Evolutionary conservation across 92 coral and sea anemone genomes (phyloP).

Genomic region (Nematostella vectensis): DNA sequence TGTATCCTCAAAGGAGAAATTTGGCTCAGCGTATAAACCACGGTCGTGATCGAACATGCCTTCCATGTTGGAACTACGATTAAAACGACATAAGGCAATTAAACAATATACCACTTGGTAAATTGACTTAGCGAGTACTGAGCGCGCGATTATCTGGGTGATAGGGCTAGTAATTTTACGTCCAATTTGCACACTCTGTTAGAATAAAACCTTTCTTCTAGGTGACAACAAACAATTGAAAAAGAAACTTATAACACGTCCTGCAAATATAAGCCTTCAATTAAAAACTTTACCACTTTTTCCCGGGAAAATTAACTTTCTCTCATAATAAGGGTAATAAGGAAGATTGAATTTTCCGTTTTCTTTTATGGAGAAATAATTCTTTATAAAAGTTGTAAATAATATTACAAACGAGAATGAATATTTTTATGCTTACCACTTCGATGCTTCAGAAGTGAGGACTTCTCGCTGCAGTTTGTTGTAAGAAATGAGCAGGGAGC

Average conservation of each 20-base stretch:
- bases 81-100: neutral
- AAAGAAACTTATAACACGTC: neutral
- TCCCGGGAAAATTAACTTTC: neutral
- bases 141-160: neutral
- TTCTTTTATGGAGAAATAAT: too few species aligned
- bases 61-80: slow-evolving; percentile 11
- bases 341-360: too few species aligned
- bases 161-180: neutral
- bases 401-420: too few species aligned
- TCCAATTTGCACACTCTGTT: neutral
- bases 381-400: too few species aligned
- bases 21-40: slow-evolving; percentile 25
- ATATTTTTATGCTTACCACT: too few species aligned
- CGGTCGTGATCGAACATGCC: slow-evolving; percentile 18
- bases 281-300: neutral
- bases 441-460: too few species aligned
- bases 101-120: slow-evolving; percentile 6
- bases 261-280: neutral
- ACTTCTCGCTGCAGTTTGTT: slow-evolving; percentile 5
- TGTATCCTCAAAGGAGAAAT: slow-evolving; percentile 31
- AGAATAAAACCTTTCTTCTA: neutral
- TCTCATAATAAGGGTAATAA: neutral
- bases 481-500: slow-evolving; percentile 28
- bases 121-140: neutral
- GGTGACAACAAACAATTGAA: slow-evolving; percentile 1